These are phyloP conservation scores for Larimichthys polyactis DNA, from an alignment of 2,113 vertebrate genomes.

Conservation along the genomic window DNA sequence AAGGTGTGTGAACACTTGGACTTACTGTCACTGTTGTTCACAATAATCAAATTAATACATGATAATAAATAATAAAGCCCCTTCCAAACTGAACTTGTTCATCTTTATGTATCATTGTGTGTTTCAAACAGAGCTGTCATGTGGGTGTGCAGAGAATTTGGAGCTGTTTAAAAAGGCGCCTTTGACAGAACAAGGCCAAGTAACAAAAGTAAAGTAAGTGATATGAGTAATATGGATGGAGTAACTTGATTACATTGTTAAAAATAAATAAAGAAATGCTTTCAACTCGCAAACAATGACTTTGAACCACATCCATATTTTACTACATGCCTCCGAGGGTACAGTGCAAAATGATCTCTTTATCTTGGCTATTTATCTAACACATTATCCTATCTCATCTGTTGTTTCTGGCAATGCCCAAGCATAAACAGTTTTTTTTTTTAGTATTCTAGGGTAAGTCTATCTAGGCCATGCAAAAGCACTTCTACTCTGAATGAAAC, in stretches of 20 bases:
- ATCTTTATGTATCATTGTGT: background rate
- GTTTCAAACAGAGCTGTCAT: background rate
- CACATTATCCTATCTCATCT: conserved; percentile 24
- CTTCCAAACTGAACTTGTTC: background rate
- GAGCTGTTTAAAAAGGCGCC: background rate
- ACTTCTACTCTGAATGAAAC: conserved; percentile 32
- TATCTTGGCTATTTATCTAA: conserved; percentile 40
- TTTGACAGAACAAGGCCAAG: background rate
- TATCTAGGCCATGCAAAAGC: conserved; percentile 42
- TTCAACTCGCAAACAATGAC: background rate
- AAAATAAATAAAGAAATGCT: too few relatives aligned
- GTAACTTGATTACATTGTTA: background rate
- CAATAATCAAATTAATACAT: background rate
- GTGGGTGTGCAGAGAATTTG: background rate
- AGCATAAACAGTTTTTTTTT: conserved; percentile 20
- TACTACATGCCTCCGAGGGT: background rate
- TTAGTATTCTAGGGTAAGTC: conserved; percentile 14
- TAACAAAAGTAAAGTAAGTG: background rate
- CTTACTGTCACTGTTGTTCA: too few relatives aligned
- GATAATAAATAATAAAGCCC: background rate
- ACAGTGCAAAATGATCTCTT: background rate
- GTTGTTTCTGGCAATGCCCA: background rate
- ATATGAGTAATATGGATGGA: background rate
- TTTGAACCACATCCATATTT: background rate
- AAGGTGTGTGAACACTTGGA: too few relatives aligned